A percentile compares a stretch with the other conserved stretches of the same genome.
phyloP scores from a whole-genome alignment of 2,888 invertebrate genomes.

The Therioaphis trifolii region DNA sequence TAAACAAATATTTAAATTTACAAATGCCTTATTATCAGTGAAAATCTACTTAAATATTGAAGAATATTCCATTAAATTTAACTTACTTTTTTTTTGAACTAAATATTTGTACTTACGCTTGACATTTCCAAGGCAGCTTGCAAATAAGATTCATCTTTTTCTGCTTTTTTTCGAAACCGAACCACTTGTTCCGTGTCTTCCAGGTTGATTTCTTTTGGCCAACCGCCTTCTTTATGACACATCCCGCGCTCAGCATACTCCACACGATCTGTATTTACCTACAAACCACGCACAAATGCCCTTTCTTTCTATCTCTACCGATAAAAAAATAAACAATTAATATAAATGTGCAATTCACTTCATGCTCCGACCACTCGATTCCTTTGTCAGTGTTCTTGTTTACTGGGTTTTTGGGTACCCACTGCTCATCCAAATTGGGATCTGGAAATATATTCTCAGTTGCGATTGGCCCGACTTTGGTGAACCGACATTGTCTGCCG shows the following conservation, averaged over 20 bases:
- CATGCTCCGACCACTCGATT: slow-evolving; percentile 7
- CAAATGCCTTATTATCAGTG: too few relatives aligned
- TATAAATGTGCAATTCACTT: background rate
- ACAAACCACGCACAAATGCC: slow-evolving; percentile 66
- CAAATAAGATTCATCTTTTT: slow-evolving; percentile 88
- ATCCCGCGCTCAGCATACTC: slow-evolving; percentile 81
- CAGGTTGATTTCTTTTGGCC: slow-evolving; percentile 94
- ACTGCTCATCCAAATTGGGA: slow-evolving; percentile 73
- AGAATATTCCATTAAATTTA: too few relatives aligned
- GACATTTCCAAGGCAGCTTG: slow-evolving; percentile 82
- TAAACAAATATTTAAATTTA: too few relatives aligned
- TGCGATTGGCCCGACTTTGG: slow-evolving; percentile 72
- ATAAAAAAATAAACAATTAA: background rate
- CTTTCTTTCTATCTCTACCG: too few relatives aligned
- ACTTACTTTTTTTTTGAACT: too few relatives aligned
- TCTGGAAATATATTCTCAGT: slow-evolving; percentile 68
- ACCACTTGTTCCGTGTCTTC: slow-evolving; percentile 87
- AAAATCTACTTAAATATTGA: too few relatives aligned
- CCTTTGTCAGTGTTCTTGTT: background rate
- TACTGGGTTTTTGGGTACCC: slow-evolving; percentile 29
- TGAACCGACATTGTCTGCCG: slow-evolving; percentile 78
- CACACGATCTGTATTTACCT: slow-evolving; percentile 75
- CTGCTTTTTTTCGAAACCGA: slow-evolving; percentile 87
- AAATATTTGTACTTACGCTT: slow-evolving; percentile 69
- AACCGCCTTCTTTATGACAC: slow-evolving; percentile 92